Conservation (phyloP, 2,797 vertebrate species). For the Rhinatrema bivittatum region DNA sequence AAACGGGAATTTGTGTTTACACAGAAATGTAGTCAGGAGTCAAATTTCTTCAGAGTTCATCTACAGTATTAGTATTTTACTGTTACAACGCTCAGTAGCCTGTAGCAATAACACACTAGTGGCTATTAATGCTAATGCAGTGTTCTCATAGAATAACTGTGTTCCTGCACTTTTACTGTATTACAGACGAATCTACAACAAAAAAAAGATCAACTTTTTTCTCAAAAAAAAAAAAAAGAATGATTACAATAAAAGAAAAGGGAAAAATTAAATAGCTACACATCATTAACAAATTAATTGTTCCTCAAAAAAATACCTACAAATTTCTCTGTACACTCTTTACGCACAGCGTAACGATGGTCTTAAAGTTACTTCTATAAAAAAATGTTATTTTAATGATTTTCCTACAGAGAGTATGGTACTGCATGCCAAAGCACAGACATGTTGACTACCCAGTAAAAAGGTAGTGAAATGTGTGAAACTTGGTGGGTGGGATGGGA, state of each 20-base stretch:
- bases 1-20: constrained; percentile 44
- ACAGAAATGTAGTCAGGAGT: constrained; percentile 45
- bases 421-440: constrained; percentile 72
- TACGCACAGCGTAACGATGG: constrained; percentile 99
- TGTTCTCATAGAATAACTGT: constrained; percentile 86
- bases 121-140: constrained; percentile 80
- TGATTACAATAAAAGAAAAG: constrained; percentile 96
- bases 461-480: constrained; percentile 73
- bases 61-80: constrained; percentile 53
- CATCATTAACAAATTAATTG: constrained; percentile 99
- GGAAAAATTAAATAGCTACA: constrained; percentile 99
- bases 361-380: constrained; percentile 98
- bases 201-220: constrained; percentile 99
- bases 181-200: constrained; percentile 80
- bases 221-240: constrained; percentile 61
- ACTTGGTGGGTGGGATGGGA: too few species aligned
- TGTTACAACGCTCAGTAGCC: constrained; percentile 72
- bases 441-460: constrained; percentile 65
- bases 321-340: constrained; percentile 99
- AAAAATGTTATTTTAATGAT: constrained; percentile 75
- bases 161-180: constrained; percentile 95
- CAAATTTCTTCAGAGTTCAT: constrained; percentile 59
- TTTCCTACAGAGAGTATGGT: constrained; percentile 85
- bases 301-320: constrained; percentile 99
- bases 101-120: constrained; percentile 80